phyloP scores from a whole-genome alignment of 2,797 vertebrate species.

The Numenius phaeopus region DNA sequence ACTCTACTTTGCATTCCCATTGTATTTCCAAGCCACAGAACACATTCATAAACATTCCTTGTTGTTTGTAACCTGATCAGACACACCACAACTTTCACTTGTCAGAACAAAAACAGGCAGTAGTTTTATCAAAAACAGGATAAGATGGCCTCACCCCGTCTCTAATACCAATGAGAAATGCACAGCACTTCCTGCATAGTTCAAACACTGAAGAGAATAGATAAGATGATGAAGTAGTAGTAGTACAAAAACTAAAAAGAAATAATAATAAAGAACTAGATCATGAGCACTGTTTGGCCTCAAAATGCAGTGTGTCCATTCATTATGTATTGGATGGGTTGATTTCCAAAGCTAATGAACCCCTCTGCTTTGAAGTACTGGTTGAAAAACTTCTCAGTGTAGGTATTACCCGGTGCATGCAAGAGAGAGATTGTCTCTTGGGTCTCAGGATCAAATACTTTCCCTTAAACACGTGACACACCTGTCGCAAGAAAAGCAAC shows the following conservation, averaged over 20 bases:
- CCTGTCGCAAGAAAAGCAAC: background rate
- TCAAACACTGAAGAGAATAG: background rate
- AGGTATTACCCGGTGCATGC: background rate
- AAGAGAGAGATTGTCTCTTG: background rate
- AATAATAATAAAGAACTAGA: background rate
- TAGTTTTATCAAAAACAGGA: background rate
- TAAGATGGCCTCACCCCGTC: background rate
- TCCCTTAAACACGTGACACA: background rate
- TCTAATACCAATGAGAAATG: background rate
- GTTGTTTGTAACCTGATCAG: constrained; percentile 12
- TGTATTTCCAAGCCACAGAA: background rate
- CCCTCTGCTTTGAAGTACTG: background rate
- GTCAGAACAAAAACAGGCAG: background rate
- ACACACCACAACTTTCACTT: background rate
- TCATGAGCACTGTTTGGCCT: background rate
- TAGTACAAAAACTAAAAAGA: background rate
- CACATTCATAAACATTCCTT: background rate
- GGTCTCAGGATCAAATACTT: background rate
- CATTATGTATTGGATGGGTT: background rate
- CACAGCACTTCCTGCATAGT: background rate
- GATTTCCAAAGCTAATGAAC: background rate
- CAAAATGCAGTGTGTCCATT: background rate
- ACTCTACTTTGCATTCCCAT: background rate
- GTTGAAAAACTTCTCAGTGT: background rate
- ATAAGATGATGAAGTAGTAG: background rate